Percentiles rank a stretch among this genome's conserved stretches.
Conservation (phyloP, 2,113 vertebrate genomes). For the Catharus bicknelli region DNA sequence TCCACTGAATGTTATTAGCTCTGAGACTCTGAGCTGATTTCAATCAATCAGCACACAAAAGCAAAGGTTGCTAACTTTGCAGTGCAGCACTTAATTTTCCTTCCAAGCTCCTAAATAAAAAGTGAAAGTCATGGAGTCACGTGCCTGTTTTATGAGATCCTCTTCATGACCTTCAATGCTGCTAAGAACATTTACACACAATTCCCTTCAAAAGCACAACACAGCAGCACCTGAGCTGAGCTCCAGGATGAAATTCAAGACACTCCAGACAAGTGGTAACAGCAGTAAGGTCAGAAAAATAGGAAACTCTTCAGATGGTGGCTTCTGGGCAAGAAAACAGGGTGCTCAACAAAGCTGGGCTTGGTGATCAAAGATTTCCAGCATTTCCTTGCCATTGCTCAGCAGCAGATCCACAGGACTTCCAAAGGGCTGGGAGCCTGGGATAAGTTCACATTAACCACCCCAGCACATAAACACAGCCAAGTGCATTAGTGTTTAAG, state of each 20-base stretch:
- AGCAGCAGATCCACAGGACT: background rate
- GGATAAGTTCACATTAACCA: background rate
- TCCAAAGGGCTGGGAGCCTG: background rate
- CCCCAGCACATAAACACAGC: background rate
- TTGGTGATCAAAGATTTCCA: background rate
- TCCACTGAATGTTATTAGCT: accelerated
- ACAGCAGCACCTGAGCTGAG: background rate
- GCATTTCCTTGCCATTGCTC: background rate
- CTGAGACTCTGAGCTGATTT: background rate
- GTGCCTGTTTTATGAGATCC: background rate
- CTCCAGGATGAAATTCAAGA: background rate
- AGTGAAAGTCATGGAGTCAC: background rate
- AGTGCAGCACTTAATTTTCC: background rate
- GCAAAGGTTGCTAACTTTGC: background rate
- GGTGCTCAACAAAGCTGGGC: background rate
- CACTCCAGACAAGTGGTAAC: background rate
- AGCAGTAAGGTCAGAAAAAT: background rate
- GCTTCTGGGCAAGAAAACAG: background rate
- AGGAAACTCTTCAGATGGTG: background rate
- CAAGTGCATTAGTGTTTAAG: background rate
- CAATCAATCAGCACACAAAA: background rate
- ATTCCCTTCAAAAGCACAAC: background rate
- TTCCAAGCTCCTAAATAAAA: background rate
- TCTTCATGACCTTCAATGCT: background rate
- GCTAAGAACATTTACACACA: background rate